Evolutionary conservation across 2,797 vertebrate species (phyloP).

Genomic region (Choloepus didactylus): DNA sequence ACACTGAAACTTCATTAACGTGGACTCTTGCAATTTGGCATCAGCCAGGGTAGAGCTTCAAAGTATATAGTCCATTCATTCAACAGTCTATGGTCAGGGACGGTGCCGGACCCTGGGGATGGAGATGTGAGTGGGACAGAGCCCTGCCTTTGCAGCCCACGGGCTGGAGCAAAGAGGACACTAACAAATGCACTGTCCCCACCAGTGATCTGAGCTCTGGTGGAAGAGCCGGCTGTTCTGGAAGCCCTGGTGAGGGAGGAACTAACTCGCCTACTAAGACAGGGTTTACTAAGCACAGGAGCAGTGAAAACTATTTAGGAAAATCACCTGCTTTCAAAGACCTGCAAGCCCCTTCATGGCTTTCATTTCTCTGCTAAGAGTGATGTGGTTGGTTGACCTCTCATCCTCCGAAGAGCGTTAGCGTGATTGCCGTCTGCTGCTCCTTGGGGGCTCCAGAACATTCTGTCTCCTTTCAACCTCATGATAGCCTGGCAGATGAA

Average conservation of each 20-base stretch:
- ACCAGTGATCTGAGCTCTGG: neutral
- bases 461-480: neutral
- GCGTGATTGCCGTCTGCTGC: neutral
- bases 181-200: no score
- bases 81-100: neutral
- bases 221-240: neutral
- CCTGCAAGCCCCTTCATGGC: neutral
- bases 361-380: neutral
- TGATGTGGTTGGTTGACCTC: neutral
- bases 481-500: neutral
- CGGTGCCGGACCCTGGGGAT: neutral
- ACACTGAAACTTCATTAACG: constrained; percentile 61
- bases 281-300: constrained; percentile 31
- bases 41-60: constrained; percentile 37
- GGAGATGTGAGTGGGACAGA: neutral
- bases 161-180: neutral
- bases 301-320: constrained; percentile 52
- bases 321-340: constrained; percentile 24
- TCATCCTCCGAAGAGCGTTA: neutral
- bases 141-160: neutral
- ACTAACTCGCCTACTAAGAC: neutral
- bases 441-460: neutral
- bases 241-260: neutral
- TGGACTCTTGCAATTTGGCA: constrained; percentile 57
- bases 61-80: constrained; percentile 45